Evolutionary conservation across 2,797 vertebrate species (phyloP), one percentile per base, ranked within the genome.

Genomic region (Podarcis siculus): DNA sequence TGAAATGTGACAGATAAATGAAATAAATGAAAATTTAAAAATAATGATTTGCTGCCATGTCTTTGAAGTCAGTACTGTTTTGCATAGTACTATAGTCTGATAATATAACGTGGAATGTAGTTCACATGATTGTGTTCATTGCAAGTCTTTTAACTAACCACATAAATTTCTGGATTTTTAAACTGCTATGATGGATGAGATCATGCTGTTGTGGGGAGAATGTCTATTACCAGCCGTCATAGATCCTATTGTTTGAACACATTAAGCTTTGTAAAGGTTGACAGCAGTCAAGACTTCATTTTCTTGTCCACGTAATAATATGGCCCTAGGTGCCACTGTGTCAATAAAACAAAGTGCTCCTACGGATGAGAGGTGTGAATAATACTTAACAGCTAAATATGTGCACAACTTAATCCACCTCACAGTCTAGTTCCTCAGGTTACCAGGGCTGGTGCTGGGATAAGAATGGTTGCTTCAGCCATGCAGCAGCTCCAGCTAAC

Each of bases 271-370:
- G 73, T 32, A 77, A 67, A 85, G 8, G 17, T 32, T 66, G 25
- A 77, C 21, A 32, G 73, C 64, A 67, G 39, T 67, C 37, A 86
- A 77, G 37, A 30, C 61, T 85, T 85, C 61, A 85, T 85, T 77
- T 77, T 66, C 73, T 77, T 42, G 15, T 32, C 73, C 49, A 42
- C 25, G 30, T 45, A 35, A 86, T 66, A 23, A 78, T 67, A 67
- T 35, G 21, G 10, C 19, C 19, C 49, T 23, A 67, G 58, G 7
- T 77, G 37, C 61, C 25, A 66, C n/a, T 64, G 32, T 27, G 19
- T 75, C 72, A 75, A 37, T 75, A 37, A 39, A 35, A 73, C 72
- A 73, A 73, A 23, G 17, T 37, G 72, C 2, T 82, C 8, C 66
- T 82, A 69, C 27, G 8, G 19, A 17, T 30, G 39, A 69, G 67